Evolutionary conservation across 1,140 invertebrate genomes (phyloP).

Genomic region (Daktulosphaira vitifoliae): DNA sequence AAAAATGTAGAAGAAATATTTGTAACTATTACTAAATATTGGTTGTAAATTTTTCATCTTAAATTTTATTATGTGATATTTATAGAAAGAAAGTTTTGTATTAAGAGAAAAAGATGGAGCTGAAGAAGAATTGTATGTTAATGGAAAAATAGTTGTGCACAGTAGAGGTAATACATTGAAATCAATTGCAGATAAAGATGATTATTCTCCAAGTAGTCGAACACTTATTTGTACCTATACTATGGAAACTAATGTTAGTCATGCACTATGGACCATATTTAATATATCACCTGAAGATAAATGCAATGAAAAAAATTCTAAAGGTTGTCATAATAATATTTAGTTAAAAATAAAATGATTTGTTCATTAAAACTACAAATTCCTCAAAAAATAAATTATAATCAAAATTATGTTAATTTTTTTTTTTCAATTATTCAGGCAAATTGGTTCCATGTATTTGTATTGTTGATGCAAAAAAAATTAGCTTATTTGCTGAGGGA

Average conservation of each 20-base stretch:
- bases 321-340: no score
- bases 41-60: no score
- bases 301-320: background rate
- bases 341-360: no score
- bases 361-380: no score
- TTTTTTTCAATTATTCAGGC: background rate
- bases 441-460: slow-evolving; percentile 52
- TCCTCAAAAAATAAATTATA: no score
- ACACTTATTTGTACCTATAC: slow-evolving; percentile 63
- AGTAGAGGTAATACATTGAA: slow-evolving; percentile 43
- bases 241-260: slow-evolving; percentile 65
- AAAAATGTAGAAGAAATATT: no score
- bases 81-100: slow-evolving; percentile 41
- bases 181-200: slow-evolving; percentile 31
- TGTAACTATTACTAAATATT: no score
- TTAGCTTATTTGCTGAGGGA: slow-evolving; percentile 67
- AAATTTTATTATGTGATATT: no score
- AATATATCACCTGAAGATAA: slow-evolving; percentile 20
- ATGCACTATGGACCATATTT: slow-evolving; percentile 58
- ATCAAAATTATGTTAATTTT: no score
- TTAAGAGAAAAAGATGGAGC: slow-evolving; percentile 38
- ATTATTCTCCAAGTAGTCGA: slow-evolving; percentile 41
- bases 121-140: slow-evolving; percentile 86
- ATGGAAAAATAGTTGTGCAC: slow-evolving; percentile 68
- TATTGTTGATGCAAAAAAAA: slow-evolving; percentile 63